These are phyloP conservation scores for Pristiophorus japonicus DNA, from an alignment of 2,113 vertebrate genomes.

Conservation along the genomic window DNA sequence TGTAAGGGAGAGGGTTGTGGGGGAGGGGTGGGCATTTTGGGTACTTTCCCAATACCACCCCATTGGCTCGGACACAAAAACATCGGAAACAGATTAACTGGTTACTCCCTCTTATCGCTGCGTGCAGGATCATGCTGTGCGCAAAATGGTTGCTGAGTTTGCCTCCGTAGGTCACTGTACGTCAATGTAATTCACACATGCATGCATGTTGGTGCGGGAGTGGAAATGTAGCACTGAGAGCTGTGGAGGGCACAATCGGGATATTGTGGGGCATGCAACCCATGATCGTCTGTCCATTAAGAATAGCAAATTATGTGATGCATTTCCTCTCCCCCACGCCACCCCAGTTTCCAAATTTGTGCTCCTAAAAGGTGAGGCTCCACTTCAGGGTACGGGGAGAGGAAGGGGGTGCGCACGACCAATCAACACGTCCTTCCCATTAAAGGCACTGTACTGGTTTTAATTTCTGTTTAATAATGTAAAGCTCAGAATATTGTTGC, in stretches of 20 bases:
- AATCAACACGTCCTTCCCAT: background rate
- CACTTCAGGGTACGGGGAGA: background rate
- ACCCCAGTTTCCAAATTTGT: background rate
- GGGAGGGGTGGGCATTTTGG: no score
- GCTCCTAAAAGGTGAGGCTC: background rate
- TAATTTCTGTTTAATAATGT: background rate
- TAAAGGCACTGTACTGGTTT: background rate
- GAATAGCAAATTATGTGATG: background rate
- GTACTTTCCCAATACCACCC: background rate
- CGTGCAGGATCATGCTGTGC: background rate
- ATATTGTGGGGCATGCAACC: background rate
- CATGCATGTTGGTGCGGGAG: background rate
- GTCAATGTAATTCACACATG: background rate
- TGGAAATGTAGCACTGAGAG: no score
- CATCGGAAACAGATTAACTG: no score
- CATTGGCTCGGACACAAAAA: background rate
- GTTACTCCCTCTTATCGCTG: background rate
- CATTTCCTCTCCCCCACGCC: background rate
- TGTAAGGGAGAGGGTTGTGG: no score
- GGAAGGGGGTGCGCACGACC: background rate
- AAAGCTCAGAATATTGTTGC: background rate
- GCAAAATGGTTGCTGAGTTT: background rate
- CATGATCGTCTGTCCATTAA: background rate
- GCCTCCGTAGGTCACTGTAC: background rate
- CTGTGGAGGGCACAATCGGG: background rate